Evolutionary conservation across 2,113 vertebrate species (phyloP).

Genomic region (Haplochromis vanheusdeni): DNA sequence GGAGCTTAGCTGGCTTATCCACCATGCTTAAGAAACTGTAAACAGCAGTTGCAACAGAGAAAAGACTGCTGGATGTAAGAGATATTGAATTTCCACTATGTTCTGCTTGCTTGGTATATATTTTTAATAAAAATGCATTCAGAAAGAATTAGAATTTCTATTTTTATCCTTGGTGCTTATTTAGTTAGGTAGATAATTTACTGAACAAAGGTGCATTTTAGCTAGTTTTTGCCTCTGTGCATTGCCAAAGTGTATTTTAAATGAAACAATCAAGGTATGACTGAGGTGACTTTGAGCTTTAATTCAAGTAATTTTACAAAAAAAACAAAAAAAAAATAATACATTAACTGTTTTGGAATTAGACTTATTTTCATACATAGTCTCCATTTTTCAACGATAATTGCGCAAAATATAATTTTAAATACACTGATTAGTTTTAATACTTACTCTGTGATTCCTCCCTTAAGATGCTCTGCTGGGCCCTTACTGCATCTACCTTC

Average conservation of each 20-base stretch:
- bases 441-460: background rate
- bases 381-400: background rate
- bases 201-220: background rate
- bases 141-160: background rate
- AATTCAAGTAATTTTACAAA: background rate
- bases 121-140: background rate
- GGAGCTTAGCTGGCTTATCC: background rate
- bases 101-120: background rate
- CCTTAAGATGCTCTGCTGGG: background rate
- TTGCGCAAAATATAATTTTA: background rate
- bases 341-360: background rate
- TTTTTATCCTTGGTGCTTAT: background rate
- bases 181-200: background rate
- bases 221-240: background rate
- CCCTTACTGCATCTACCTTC: background rate
- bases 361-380: background rate
- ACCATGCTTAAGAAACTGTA: background rate
- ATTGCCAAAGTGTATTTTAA: background rate
- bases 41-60: background rate
- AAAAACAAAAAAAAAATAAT: accelerated
- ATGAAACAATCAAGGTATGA: background rate
- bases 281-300: background rate
- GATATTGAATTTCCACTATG: background rate
- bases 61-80: background rate
- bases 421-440: background rate